phyloP scores from a whole-genome alignment of 2,888 invertebrate genomes.

The Brachylomia viminalis region DNA sequence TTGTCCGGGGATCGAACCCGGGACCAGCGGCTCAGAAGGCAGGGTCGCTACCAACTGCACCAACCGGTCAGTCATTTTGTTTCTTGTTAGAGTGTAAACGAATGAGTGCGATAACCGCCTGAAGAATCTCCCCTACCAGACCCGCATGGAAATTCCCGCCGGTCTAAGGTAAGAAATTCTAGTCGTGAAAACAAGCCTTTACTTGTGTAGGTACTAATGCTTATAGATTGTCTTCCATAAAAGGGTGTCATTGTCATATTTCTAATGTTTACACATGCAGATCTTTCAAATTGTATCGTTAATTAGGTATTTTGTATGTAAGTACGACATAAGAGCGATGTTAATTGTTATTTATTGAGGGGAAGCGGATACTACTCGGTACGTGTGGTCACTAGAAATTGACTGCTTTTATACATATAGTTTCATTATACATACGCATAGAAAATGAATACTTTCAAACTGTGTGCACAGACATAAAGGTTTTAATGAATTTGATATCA shows the following conservation, averaged over 20 bases:
- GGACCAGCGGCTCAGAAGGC: no score
- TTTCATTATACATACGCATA: slow-evolving; percentile 12
- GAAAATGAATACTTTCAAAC: neutral
- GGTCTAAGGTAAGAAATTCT: neutral
- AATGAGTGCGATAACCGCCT: neutral
- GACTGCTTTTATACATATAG: neutral
- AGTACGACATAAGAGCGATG: neutral
- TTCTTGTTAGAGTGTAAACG: no score
- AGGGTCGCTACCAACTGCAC: no score
- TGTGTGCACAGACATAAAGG: neutral
- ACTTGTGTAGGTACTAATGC: neutral
- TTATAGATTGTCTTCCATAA: neutral
- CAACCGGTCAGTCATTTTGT: no score
- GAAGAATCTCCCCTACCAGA: no score
- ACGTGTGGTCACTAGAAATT: slow-evolving; percentile 38
- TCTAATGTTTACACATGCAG: neutral
- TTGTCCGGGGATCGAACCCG: no score
- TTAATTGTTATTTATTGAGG: slow-evolving; percentile 10
- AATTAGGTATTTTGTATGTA: slow-evolving; percentile 51
- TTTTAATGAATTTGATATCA: neutral
- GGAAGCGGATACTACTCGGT: neutral
- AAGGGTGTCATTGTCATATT: neutral
- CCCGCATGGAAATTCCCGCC: neutral
- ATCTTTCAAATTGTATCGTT: neutral
- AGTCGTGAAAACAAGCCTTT: neutral